Evolutionary conservation across 2,888 invertebrate genomes (phyloP).

Genomic region (Pandemis heparana): DNA sequence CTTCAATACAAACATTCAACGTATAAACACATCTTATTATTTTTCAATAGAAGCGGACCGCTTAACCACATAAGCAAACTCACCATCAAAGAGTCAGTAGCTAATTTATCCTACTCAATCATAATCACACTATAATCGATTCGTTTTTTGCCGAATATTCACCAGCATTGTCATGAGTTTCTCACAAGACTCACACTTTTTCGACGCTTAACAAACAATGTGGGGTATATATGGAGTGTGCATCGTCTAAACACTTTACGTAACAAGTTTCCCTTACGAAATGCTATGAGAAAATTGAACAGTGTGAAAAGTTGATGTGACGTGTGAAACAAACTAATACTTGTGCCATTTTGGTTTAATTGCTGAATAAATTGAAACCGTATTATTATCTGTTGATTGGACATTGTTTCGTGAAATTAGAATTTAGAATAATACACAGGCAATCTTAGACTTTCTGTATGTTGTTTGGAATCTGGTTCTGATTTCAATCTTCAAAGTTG

Average conservation of each 20-base stretch:
- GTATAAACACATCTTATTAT: too few species aligned
- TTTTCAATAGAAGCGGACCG: too few species aligned
- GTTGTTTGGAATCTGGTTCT: not conserved
- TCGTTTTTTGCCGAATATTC: constrained; percentile 48
- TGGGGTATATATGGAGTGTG: constrained; percentile 64
- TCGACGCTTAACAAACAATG: constrained; percentile 58
- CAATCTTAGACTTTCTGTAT: not conserved
- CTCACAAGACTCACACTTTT: constrained; percentile 59
- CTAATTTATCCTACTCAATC: constrained; percentile 35
- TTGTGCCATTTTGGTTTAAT: constrained; percentile 27
- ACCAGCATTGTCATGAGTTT: constrained; percentile 43
- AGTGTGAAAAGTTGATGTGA: constrained; percentile 26
- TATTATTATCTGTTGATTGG: constrained; percentile 9
- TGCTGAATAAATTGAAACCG: constrained; percentile 19
- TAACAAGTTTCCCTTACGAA: constrained; percentile 59
- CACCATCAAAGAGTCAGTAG: constrained; percentile 9
- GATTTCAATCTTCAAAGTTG: not conserved
- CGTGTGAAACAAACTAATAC: constrained; percentile 35
- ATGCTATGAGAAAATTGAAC: constrained; percentile 35
- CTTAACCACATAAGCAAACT: not conserved
- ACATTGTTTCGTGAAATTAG: constrained; percentile 7
- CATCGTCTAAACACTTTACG: constrained; percentile 59
- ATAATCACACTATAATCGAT: constrained; percentile 46
- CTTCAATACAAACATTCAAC: too few species aligned
- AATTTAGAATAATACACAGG: not conserved